phyloP scores from a whole-genome alignment of 2,888 invertebrate genomes.

The Aplocera efformata region DNA sequence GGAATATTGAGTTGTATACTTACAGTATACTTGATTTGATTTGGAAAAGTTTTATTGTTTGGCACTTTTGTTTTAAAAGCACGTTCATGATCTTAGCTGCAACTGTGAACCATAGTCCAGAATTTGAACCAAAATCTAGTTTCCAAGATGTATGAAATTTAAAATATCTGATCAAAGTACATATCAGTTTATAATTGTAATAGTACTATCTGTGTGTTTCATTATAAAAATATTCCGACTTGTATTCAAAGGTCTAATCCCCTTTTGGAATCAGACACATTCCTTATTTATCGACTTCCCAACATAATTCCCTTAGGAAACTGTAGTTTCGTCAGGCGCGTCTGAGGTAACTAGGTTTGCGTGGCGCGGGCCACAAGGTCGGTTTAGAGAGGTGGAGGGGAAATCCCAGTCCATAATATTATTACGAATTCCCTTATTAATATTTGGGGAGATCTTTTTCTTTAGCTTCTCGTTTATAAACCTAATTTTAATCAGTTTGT shows the following conservation, averaged over 20 bases:
- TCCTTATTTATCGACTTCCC: constrained; percentile 14
- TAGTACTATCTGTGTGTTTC: neutral
- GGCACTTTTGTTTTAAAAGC: too few relatives aligned
- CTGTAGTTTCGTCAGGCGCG: constrained; percentile 32
- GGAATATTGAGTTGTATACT: too few relatives aligned
- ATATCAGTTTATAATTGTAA: too few relatives aligned
- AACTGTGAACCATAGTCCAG: too few relatives aligned
- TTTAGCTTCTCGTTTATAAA: neutral
- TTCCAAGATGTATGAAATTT: too few relatives aligned
- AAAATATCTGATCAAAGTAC: too few relatives aligned
- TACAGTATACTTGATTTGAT: too few relatives aligned
- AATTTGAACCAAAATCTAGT: too few relatives aligned
- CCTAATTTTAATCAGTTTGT: too few relatives aligned
- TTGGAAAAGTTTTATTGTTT: too few relatives aligned
- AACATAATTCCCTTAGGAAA: constrained; percentile 29
- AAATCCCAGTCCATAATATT: constrained; percentile 28
- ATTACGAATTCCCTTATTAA: constrained; percentile 2
- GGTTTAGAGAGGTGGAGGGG: constrained; percentile 23
- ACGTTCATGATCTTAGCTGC: too few relatives aligned
- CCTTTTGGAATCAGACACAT: constrained; percentile 9
- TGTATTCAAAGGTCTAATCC: constrained; percentile 6
- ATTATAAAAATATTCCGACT: constrained; percentile 2
- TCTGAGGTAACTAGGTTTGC: constrained; percentile 37
- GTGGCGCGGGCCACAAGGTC: constrained; percentile 43
- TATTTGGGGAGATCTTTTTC: neutral